These are phyloP conservation scores for Sesia apiformis DNA, from an alignment of 2,888 invertebrate genomes.

Conservation along the genomic window DNA sequence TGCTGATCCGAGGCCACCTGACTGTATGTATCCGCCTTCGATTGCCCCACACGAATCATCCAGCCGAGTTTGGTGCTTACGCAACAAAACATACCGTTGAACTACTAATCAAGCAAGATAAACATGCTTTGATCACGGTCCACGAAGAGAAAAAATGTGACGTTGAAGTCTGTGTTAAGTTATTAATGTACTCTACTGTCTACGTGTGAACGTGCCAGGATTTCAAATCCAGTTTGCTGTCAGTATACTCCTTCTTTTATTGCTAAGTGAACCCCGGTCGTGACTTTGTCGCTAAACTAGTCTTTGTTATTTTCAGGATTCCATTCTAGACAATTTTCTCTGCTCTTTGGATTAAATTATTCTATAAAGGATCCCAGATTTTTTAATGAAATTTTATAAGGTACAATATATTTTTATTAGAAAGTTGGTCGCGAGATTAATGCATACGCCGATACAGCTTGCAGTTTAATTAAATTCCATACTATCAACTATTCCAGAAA, in stretches of 20 bases:
- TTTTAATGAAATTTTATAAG: too few relatives aligned
- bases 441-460: too few relatives aligned
- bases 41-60: constrained; percentile 21
- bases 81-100: constrained; percentile 12
- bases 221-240: background rate
- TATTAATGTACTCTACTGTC: background rate
- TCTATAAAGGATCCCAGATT: too few relatives aligned
- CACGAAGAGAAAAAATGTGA: background rate
- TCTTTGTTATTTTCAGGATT: too few relatives aligned
- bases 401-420: too few relatives aligned
- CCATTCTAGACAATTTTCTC: too few relatives aligned
- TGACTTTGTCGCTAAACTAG: background rate
- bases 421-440: too few relatives aligned
- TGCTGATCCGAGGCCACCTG: constrained; percentile 44
- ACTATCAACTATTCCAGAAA: too few relatives aligned
- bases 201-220: background rate
- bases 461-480: too few relatives aligned
- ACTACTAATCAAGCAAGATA: background rate
- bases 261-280: background rate
- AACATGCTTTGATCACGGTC: background rate
- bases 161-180: background rate
- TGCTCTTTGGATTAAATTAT: too few relatives aligned
- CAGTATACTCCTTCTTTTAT: background rate
- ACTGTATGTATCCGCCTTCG: constrained; percentile 5
- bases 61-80: constrained; percentile 21